These are phyloP conservation scores for Zelleria hepariella DNA, from an alignment of 2,888 invertebrate genomes.

Conservation along the genomic window DNA sequence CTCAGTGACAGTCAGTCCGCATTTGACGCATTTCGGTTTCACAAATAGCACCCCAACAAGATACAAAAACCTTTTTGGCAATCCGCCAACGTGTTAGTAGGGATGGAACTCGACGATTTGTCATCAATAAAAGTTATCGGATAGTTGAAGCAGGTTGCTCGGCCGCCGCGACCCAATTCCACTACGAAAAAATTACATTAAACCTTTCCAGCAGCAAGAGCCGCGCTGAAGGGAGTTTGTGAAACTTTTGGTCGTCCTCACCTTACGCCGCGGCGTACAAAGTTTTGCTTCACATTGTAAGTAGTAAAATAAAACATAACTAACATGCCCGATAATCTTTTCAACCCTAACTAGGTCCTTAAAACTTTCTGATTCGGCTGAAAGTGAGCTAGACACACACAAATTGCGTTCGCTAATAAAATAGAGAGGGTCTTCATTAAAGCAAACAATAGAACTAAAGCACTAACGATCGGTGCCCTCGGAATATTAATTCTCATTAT, in stretches of 20 bases:
- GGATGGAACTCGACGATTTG: slow-evolving; percentile 33
- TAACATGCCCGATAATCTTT: background rate
- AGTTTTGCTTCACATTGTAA: background rate
- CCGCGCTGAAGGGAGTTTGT: slow-evolving; percentile 1
- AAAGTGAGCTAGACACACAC: background rate
- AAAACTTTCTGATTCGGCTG: background rate
- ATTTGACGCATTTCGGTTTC: background rate
- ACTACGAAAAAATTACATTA: background rate
- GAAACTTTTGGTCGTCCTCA: background rate
- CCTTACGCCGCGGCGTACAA: background rate
- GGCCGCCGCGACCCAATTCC: slow-evolving; percentile 26
- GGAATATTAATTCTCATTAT: background rate
- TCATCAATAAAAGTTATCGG: slow-evolving; percentile 52
- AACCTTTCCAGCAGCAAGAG: background rate
- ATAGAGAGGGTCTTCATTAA: background rate
- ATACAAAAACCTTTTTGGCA: slow-evolving; percentile 36
- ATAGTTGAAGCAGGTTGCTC: slow-evolving; percentile 10
- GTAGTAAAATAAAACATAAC: background rate
- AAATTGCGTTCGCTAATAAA: background rate
- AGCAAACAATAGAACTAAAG: background rate
- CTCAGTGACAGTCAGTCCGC: background rate
- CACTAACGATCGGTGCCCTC: background rate
- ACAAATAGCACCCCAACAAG: background rate
- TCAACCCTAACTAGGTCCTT: too few species aligned
- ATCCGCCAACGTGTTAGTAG: slow-evolving; percentile 29